phyloP scores from a whole-genome alignment of 2,113 vertebrate species.

The Chiloscyllium plagiosum region DNA sequence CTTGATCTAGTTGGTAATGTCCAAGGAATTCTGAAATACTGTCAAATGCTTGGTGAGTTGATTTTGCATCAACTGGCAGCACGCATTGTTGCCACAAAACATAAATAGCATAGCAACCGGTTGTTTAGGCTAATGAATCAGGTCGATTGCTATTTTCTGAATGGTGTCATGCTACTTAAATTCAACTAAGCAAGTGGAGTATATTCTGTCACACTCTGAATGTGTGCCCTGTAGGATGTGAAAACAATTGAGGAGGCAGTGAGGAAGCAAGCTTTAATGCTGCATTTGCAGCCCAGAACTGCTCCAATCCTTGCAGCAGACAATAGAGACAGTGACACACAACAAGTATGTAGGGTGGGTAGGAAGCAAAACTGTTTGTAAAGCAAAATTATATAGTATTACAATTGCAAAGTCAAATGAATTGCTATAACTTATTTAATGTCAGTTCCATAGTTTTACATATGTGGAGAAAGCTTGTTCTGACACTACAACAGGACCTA shows the following conservation, averaged over 20 bases:
- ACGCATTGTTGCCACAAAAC: background rate
- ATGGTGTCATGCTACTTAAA: background rate
- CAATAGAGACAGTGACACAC: background rate
- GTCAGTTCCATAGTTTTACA: background rate
- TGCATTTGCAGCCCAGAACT: background rate
- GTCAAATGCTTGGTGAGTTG: background rate
- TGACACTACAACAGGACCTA: background rate
- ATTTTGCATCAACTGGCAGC: background rate
- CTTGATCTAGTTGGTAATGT: background rate
- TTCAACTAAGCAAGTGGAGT: background rate
- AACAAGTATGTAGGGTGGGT: background rate
- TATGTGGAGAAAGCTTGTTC: background rate
- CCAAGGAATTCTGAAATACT: background rate
- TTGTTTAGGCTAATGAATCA: background rate
- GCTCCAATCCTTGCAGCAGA: background rate
- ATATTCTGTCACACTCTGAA: background rate
- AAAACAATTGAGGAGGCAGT: background rate
- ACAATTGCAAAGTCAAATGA: background rate
- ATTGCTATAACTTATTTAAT: background rate
- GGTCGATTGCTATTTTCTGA: background rate
- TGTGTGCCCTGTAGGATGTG: background rate
- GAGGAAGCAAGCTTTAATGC: background rate
- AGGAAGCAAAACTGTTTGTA: background rate
- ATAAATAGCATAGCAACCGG: background rate
- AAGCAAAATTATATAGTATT: background rate